Evolutionary conservation across 2,113 vertebrate genomes (phyloP), one percentile per base, ranked within the genome.

Genomic region (Trogon surrucura): DNA sequence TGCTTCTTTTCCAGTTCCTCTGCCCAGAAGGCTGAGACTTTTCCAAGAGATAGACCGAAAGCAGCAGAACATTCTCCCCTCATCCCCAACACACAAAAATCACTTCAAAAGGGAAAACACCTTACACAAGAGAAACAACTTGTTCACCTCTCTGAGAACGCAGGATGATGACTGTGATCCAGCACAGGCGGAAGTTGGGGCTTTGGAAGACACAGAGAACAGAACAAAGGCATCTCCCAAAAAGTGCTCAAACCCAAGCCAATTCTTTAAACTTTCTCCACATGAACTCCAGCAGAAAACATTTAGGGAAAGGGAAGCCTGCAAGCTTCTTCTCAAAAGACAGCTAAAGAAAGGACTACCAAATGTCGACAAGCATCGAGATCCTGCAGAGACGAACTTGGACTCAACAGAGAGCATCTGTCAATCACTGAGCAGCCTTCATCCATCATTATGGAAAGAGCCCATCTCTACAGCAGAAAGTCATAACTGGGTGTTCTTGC

Each of bases 21-120:
- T 64, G 30, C 17, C 11, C 0, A 0, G 17, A 85, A 66, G 5
- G 17, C 0, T 29, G 23, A 6, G 10, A 48, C 10, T 45, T 16
- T 65, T 64, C 21, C 4, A 36, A 48, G 60, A 34, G 19, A 32
- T 38, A 75, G 17, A 15, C 13, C 51, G 44, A 51, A 82, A 53
- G 30, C 27, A 65, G 18, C 6, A n/a, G 44, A 79, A 32, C 5
- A 5, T 45, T 72, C 5, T 36, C 13, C 6, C 51, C 2, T 11
- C 3, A 7, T 10, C 4, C 32, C 47, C 30, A 69, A 16, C 19
- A 58, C 3, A 21, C 7, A 25, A 34, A 41, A 67, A 53, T 13
- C 20, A 41, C 10, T 27, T 29, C 41, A 70, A 25, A 91, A 73
- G 18, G 8, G 11, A 91, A n/a, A 14, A 21, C 18, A 23, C 16